Evolutionary conservation across 2,888 invertebrate species (phyloP).

Genomic region (Liopterus haemorrhoidalis): DNA sequence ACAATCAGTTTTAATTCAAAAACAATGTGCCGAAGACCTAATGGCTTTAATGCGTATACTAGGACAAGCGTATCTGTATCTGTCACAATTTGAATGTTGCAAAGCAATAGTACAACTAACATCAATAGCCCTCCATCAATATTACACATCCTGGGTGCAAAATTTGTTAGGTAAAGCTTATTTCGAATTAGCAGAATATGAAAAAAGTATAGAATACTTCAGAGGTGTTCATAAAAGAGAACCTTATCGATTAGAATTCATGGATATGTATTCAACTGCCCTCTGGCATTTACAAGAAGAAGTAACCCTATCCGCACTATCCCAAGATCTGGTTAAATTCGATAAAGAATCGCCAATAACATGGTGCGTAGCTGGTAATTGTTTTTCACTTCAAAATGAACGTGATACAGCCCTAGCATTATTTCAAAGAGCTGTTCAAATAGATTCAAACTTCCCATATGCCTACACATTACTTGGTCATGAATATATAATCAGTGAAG

Average conservation of each 20-base stretch:
- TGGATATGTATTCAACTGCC: constrained; percentile 94
- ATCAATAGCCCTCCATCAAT: constrained; percentile 76
- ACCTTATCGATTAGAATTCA: constrained; percentile 78
- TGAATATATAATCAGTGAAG: constrained; percentile 94
- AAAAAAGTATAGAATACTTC: constrained; percentile 73
- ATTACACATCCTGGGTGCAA: constrained; percentile 85
- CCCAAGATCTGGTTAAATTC: constrained; percentile 73
- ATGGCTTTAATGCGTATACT: constrained; percentile 74
- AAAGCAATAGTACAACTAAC: constrained; percentile 75
- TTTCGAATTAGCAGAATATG: constrained; percentile 89
- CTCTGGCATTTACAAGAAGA: constrained; percentile 95
- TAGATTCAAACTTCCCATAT: constrained; percentile 88
- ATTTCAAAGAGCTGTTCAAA: constrained; percentile 94
- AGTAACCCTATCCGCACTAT: constrained; percentile 77
- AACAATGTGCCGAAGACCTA: constrained; percentile 63
- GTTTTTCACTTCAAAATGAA: constrained; percentile 95
- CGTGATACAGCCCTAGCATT: constrained; percentile 97
- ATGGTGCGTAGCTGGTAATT: constrained; percentile 96
- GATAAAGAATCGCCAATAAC: constrained; percentile 76
- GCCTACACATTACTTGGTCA: constrained; percentile 95
- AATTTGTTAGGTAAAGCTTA: constrained; percentile 82
- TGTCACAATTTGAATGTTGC: constrained; percentile 79
- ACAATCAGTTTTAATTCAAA: constrained; percentile 44
- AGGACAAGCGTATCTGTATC: constrained; percentile 75
- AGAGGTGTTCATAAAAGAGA: constrained; percentile 73